Evolutionary conservation across 2,113 vertebrate species (phyloP).

Genomic region (Paradoxurus hermaphroditus): DNA sequence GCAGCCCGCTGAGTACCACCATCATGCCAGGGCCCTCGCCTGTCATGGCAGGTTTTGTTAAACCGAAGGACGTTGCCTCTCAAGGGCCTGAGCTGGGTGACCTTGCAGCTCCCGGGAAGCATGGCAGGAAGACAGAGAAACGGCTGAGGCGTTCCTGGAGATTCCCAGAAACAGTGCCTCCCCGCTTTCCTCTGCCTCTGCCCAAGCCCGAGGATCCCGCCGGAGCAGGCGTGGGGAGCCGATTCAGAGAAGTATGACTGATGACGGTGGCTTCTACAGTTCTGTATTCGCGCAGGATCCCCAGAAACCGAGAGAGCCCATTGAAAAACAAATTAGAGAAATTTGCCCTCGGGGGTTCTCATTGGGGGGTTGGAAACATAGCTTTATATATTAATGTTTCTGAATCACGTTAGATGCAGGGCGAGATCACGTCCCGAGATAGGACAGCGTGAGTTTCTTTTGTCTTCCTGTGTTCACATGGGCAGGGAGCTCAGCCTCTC

Average conservation of each 20-base stretch:
- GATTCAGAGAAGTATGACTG: background rate
- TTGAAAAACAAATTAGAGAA: slow-evolving; percentile 19
- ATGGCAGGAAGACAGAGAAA: slow-evolving; percentile 28
- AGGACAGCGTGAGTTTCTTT: background rate
- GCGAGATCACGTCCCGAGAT: background rate
- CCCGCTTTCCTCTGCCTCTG: background rate
- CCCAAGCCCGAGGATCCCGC: background rate
- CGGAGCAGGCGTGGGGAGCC: background rate
- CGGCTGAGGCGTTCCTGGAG: background rate
- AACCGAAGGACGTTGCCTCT: background rate
- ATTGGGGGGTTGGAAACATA: background rate
- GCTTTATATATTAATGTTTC: background rate
- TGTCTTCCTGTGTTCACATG: background rate
- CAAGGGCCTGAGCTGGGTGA: background rate
- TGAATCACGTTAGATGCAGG: background rate
- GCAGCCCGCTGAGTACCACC: background rate
- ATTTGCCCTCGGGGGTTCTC: background rate
- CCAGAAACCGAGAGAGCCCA: background rate
- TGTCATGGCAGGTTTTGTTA: background rate
- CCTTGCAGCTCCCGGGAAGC: background rate
- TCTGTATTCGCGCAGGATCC: background rate
- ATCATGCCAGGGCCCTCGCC: background rate
- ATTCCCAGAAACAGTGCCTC: background rate
- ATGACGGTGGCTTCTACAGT: background rate
- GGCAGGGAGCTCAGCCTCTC: background rate